Conservation (phyloP, 2,797 vertebrate species). For the Amniataba percoides region DNA sequence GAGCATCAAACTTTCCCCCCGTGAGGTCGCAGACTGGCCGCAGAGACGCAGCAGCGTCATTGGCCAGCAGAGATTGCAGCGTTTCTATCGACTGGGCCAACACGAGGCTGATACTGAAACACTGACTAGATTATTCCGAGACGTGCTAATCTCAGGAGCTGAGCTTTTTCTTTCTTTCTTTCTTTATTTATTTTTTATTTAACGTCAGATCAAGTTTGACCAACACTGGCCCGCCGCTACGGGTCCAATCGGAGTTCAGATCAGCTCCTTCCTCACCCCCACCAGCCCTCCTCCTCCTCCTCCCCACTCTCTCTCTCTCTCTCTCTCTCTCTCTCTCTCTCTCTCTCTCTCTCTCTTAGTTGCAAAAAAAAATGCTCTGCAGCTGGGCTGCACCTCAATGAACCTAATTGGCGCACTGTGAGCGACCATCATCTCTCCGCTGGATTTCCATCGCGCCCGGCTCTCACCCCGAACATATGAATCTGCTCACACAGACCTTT, state of each 20-base stretch:
- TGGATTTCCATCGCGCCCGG: constrained; percentile 82
- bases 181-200: constrained; percentile 75
- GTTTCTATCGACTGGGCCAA: constrained; percentile 81
- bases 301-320: constrained; percentile 28
- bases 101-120: constrained; percentile 75
- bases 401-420: constrained; percentile 91
- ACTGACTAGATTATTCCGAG: constrained; percentile 82
- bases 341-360: constrained; percentile 57
- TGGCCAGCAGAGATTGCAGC: constrained; percentile 84
- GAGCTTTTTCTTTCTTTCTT: constrained; percentile 34
- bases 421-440: constrained; percentile 82
- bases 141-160: constrained; percentile 56
- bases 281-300: constrained; percentile 30
- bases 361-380: constrained; percentile 83
- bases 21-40: not conserved
- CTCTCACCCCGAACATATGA: constrained; percentile 88
- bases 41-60: constrained; percentile 53
- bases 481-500: constrained; percentile 84
- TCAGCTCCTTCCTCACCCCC: constrained; percentile 81
- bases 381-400: constrained; percentile 89
- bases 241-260: constrained; percentile 90
- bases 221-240: constrained; percentile 88
- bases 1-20: constrained; percentile 24
- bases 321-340: constrained; percentile 26
- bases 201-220: constrained; percentile 92